These are phyloP conservation scores for Melanotus villosus DNA, from an alignment of 2,888 invertebrate species.

Conservation along the genomic window DNA sequence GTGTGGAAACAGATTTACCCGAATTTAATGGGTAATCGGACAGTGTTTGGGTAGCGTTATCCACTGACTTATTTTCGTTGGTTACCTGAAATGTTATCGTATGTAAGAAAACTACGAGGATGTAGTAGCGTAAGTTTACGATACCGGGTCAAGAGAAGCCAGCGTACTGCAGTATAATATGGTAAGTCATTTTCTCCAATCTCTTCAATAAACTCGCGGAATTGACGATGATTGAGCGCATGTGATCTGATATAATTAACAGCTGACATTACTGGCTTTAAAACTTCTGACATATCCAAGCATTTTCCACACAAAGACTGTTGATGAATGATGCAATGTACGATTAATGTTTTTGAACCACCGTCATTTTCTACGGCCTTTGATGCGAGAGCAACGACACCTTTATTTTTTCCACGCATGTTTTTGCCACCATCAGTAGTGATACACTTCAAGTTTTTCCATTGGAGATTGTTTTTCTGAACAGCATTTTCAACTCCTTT, in stretches of 20 bases:
- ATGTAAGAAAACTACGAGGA: not conserved
- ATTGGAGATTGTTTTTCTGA: conserved; percentile 43
- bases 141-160: too few relatives aligned
- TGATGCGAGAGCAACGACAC: conserved; percentile 53
- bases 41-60: too few relatives aligned
- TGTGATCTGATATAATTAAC: too few relatives aligned
- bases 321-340: conserved; percentile 59
- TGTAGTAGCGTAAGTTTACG: too few relatives aligned
- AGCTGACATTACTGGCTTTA: too few relatives aligned
- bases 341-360: conserved; percentile 57
- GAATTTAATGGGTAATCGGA: too few relatives aligned
- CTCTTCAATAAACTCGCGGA: conserved; percentile 53
- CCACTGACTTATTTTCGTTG: too few relatives aligned
- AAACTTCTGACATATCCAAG: conserved; percentile 53
- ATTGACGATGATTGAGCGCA: conserved; percentile 54
- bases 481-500: conserved; percentile 44
- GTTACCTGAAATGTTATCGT: too few relatives aligned
- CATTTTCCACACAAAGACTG: conserved; percentile 59
- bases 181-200: too few relatives aligned
- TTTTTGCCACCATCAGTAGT: conserved; percentile 54
- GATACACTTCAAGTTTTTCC: conserved; percentile 49
- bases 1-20: too few relatives aligned
- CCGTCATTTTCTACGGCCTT: conserved; percentile 57
- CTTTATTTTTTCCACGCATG: conserved; percentile 42
- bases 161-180: too few relatives aligned